These are phyloP conservation scores for Pristionchus fissidentatus DNA, from an alignment of 2,888 invertebrate genomes.

Conservation along the genomic window DNA sequence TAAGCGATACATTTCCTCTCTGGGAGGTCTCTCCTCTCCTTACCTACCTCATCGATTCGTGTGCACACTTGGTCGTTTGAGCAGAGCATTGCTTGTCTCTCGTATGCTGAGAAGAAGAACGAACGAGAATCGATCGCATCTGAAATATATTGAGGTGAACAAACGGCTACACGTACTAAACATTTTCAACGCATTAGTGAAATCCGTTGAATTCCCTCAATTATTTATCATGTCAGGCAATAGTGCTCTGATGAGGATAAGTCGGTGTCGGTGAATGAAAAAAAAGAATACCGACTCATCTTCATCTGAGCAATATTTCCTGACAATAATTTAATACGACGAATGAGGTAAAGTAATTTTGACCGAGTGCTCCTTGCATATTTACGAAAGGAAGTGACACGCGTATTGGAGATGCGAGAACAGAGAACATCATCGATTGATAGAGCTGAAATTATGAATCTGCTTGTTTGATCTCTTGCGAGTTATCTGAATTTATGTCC, in stretches of 20 bases:
- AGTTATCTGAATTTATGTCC: too few relatives aligned
- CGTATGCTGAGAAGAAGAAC: constrained; percentile 40
- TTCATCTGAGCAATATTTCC: too few relatives aligned
- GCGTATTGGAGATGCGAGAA: constrained; percentile 28
- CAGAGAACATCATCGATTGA: constrained; percentile 46
- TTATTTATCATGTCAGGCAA: too few relatives aligned
- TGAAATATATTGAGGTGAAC: background rate
- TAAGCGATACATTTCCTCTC: background rate
- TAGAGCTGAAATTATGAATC: constrained; percentile 21
- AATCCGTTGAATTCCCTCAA: background rate
- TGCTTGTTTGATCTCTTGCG: background rate
- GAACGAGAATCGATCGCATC: constrained; percentile 13
- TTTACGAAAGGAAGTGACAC: constrained; percentile 31
- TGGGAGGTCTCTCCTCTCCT: background rate
- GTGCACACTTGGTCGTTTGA: background rate
- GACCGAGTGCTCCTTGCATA: constrained; percentile 44
- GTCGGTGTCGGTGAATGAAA: too few relatives aligned
- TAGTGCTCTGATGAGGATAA: too few relatives aligned
- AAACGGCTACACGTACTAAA: background rate
- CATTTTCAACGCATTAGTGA: background rate
- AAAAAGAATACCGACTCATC: too few relatives aligned
- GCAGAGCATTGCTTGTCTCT: constrained; percentile 27
- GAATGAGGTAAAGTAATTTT: background rate
- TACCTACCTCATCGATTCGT: background rate
- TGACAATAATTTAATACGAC: background rate